phyloP scores from a whole-genome alignment of 1,140 invertebrate genomes.

The Pachyrhynchus sulphureomaculatus region DNA sequence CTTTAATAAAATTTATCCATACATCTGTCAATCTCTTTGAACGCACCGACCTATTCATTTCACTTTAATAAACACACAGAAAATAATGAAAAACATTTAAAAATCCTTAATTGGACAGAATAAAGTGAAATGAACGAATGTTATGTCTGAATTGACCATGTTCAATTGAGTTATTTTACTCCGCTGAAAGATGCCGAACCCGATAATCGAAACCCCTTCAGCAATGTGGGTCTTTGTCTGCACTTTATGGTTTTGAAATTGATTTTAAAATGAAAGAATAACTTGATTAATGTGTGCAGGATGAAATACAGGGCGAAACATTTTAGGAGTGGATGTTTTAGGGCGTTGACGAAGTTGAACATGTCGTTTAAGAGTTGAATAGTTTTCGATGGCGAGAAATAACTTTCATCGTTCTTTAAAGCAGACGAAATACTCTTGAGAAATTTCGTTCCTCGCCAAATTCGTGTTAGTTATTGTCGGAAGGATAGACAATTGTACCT shows the following conservation, averaged over 20 bases:
- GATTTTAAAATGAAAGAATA: constrained; percentile 10
- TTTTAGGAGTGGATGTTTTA: too few species aligned
- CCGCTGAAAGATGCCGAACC: constrained; percentile 36
- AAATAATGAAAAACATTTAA: constrained; percentile 43
- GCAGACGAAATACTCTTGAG: too few species aligned
- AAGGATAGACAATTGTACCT: too few species aligned
- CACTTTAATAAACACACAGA: constrained; percentile 36
- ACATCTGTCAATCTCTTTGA: constrained; percentile 23
- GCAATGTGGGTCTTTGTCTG: constrained; percentile 22
- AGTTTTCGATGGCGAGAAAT: too few species aligned
- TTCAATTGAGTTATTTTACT: constrained; percentile 43
- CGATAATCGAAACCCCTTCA: constrained; percentile 29
- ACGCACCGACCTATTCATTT: constrained; percentile 29
- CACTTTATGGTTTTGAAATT: constrained; percentile 14
- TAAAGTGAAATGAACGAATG: constrained; percentile 35
- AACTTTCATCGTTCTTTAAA: too few species aligned
- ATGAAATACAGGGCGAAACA: background rate
- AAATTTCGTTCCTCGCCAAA: too few species aligned
- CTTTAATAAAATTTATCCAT: too few species aligned
- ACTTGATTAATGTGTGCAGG: constrained; percentile 7
- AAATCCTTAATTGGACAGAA: constrained; percentile 41
- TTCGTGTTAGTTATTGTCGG: too few species aligned
- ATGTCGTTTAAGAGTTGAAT: too few species aligned
- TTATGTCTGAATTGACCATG: constrained; percentile 36
- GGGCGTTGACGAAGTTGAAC: too few species aligned